phyloP scores from a whole-genome alignment of 35 echinoderm and acorn worm species.

The Ophioderma brevispina region DNA sequence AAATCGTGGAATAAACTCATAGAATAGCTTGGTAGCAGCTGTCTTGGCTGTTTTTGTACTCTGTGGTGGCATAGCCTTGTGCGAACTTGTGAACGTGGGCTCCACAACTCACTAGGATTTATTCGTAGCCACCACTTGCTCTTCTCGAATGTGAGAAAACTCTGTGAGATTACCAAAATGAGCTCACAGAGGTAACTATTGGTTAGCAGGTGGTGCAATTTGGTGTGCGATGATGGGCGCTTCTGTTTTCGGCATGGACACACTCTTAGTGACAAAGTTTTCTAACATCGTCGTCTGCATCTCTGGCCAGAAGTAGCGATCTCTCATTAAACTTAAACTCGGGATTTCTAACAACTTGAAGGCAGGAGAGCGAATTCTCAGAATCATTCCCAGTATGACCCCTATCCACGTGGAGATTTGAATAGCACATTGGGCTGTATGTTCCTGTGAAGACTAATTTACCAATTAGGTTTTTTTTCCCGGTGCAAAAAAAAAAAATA shows the following conservation, averaged over 20 bases:
- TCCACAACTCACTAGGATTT: no score
- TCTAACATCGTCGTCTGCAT: slow-evolving; percentile 7
- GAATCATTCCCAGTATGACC: slow-evolving; percentile 63
- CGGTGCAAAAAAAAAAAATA: slow-evolving; percentile 27
- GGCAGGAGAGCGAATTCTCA: no score
- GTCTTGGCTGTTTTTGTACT: slow-evolving; percentile 36
- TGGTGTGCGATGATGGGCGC: not conserved
- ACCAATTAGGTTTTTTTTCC: not conserved
- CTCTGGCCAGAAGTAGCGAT: slow-evolving; percentile 61
- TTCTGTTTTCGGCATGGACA: not conserved
- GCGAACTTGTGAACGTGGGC: slow-evolving; percentile 67
- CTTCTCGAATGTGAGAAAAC: slow-evolving; percentile 62
- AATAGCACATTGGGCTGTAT: not conserved
- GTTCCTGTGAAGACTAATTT: slow-evolving; percentile 37
- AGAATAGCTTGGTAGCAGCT: slow-evolving; percentile 18
- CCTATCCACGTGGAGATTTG: slow-evolving; percentile 60
- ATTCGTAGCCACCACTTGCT: slow-evolving; percentile 48
- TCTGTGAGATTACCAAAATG: slow-evolving; percentile 60
- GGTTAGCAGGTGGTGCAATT: not conserved
- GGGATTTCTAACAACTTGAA: no score
- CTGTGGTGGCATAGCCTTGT: slow-evolving; percentile 56
- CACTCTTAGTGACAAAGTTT: not conserved
- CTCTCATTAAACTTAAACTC: slow-evolving; percentile 19
- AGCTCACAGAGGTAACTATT: slow-evolving; percentile 20
- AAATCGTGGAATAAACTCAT: slow-evolving; percentile 37